Evolutionary conservation across 2,113 vertebrate species (phyloP).

Genomic region (Campylorhamphus procurvoides): DNA sequence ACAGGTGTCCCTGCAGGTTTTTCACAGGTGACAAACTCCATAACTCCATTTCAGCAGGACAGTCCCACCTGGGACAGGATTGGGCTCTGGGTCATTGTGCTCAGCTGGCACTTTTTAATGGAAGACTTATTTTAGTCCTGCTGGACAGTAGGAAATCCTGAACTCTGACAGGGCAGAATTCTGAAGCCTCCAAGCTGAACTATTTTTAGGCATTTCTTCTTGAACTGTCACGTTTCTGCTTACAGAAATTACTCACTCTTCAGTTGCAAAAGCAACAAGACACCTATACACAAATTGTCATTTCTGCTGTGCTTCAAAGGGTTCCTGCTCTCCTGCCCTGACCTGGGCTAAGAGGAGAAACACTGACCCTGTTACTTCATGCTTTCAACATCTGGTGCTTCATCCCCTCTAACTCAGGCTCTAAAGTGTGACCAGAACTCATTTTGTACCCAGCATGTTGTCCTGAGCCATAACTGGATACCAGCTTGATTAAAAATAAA

Average conservation of each 20-base stretch:
- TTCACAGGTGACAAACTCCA: neutral
- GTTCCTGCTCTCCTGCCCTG: neutral
- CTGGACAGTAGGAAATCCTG: neutral
- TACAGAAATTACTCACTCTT: neutral
- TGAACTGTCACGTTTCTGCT: neutral
- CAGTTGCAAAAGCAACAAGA: neutral
- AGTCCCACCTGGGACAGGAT: neutral
- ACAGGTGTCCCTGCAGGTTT: neutral
- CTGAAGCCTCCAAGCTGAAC: neutral
- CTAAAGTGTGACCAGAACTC: neutral
- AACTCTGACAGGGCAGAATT: neutral
- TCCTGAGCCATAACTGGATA: neutral
- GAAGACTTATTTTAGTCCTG: neutral
- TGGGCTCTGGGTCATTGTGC: neutral
- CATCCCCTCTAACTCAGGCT: neutral
- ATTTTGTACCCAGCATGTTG: accelerated
- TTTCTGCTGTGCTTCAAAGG: neutral
- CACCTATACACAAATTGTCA: neutral
- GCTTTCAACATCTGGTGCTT: neutral
- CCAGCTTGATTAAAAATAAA: neutral
- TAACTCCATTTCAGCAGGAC: neutral
- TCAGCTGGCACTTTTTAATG: neutral
- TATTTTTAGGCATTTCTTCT: neutral
- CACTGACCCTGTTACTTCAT: neutral
- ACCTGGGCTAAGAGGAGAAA: neutral